Percentiles rank a stretch among this genome's conserved stretches.
Conservation (phyloP, 2,888 invertebrate genomes). For the Drosophila flavopinicola region DNA sequence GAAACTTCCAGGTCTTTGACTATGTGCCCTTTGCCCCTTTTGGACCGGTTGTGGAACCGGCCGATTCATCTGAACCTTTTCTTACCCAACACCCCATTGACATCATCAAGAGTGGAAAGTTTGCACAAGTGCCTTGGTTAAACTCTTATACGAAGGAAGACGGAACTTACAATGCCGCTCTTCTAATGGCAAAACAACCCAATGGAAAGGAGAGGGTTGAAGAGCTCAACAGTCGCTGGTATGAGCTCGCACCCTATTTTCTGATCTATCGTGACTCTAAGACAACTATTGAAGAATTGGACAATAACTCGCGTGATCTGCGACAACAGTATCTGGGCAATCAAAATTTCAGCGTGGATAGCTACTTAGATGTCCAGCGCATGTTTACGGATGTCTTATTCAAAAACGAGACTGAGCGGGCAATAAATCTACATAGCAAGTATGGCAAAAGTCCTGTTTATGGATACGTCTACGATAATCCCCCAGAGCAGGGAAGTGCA, state of each 20-base stretch:
- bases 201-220: constrained; percentile 30
- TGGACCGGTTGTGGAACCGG: constrained; percentile 88
- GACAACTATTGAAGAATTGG: constrained; percentile 20
- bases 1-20: constrained; percentile 84
- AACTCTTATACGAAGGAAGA: constrained; percentile 85
- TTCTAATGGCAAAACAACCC: constrained; percentile 4
- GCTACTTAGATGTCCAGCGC: constrained; percentile 83
- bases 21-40: too few species aligned
- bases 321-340: constrained; percentile 29
- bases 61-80: constrained; percentile 86
- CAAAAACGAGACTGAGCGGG: constrained; percentile 86
- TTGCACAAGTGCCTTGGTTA: constrained; percentile 89
- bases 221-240: constrained; percentile 31
- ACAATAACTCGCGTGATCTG: constrained; percentile 16
- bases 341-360: too few species aligned
- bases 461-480: constrained; percentile 86
- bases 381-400: constrained; percentile 89
- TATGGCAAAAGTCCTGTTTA: constrained; percentile 32
- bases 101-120: constrained; percentile 86
- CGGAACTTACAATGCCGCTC: constrained; percentile 31
- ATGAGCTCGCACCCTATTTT: constrained; percentile 31
- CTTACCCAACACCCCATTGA: constrained; percentile 88
- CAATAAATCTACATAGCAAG: constrained; percentile 84
- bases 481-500: constrained; percentile 5
- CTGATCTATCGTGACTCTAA: constrained; percentile 26